Percentiles rank a stretch among this genome's conserved stretches.
Conservation (phyloP, 2,113 vertebrate species). For the Rhabdomys dilectus region DNA sequence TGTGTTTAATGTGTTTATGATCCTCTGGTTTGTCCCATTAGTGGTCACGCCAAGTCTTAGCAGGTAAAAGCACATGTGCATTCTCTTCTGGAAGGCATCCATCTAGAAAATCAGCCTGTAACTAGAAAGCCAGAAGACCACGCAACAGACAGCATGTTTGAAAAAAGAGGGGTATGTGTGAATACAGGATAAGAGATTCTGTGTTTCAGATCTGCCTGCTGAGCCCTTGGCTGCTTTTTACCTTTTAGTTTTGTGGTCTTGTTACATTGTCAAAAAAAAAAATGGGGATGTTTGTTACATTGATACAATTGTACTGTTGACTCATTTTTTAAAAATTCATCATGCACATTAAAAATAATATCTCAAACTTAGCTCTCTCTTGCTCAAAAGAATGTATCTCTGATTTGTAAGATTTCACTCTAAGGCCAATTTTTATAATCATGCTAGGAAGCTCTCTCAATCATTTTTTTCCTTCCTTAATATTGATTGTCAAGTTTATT, state of each 20-base stretch:
- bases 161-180: background rate
- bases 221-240: background rate
- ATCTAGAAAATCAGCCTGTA: slow-evolving; percentile 76
- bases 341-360: slow-evolving; percentile 6
- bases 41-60: slow-evolving; percentile 51
- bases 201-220: background rate
- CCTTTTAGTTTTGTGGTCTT: background rate
- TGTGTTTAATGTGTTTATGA: slow-evolving; percentile 52
- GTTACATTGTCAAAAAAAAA: background rate
- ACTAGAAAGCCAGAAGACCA: background rate
- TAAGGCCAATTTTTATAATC: slow-evolving; percentile 1
- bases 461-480: background rate
- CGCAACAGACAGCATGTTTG: background rate
- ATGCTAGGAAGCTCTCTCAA: slow-evolving; percentile 41
- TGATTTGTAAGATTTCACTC: slow-evolving; percentile 9
- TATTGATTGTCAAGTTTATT: background rate
- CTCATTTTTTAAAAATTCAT: background rate
- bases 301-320: background rate
- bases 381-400: background rate
- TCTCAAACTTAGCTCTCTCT: slow-evolving; percentile 1
- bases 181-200: background rate
- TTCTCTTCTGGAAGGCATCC: slow-evolving; percentile 64
- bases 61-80: slow-evolving; percentile 50
- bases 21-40: slow-evolving; percentile 42
- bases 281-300: background rate